Conservation (phyloP, 1,140 invertebrate genomes). For the Venturia canescens region DNA sequence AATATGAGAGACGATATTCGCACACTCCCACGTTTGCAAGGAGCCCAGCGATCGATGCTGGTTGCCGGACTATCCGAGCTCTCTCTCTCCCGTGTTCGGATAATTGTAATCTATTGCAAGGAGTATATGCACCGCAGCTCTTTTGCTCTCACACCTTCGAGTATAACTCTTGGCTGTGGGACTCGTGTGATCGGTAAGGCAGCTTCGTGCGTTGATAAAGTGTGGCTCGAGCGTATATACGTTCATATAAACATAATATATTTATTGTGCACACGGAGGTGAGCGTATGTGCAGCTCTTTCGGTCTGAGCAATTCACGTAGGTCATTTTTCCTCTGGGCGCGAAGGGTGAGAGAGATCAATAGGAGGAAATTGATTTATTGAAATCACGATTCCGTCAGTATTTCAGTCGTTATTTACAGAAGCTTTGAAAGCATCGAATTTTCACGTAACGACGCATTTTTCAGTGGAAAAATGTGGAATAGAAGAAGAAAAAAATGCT, state of each 20-base stretch:
- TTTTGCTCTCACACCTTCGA: background rate
- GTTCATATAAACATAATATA: conserved; percentile 24
- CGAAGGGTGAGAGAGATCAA: background rate
- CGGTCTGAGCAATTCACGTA: background rate
- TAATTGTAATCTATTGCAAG: conserved; percentile 70
- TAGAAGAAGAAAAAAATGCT: too few relatives aligned
- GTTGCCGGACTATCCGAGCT: conserved; percentile 24
- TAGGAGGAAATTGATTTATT: background rate
- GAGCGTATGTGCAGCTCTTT: too few relatives aligned
- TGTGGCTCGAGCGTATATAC: conserved; percentile 57
- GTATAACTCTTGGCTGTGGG: background rate
- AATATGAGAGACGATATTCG: background rate
- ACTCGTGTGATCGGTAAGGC: conserved; percentile 12
- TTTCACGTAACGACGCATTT: background rate
- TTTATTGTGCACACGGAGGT: background rate
- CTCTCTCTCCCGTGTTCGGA: conserved; percentile 62
- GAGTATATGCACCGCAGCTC: conserved; percentile 54
- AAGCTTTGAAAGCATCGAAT: background rate
- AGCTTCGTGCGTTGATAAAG: conserved; percentile 63
- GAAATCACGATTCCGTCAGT: background rate
- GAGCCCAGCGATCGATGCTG: conserved; percentile 14
- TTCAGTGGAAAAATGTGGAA: too few relatives aligned
- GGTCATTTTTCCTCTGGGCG: background rate
- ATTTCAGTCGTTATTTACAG: background rate
- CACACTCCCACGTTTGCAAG: conserved; percentile 61